These are phyloP conservation scores for Mantis religiosa DNA, from an alignment of 2,888 invertebrate genomes.

Conservation along the genomic window DNA sequence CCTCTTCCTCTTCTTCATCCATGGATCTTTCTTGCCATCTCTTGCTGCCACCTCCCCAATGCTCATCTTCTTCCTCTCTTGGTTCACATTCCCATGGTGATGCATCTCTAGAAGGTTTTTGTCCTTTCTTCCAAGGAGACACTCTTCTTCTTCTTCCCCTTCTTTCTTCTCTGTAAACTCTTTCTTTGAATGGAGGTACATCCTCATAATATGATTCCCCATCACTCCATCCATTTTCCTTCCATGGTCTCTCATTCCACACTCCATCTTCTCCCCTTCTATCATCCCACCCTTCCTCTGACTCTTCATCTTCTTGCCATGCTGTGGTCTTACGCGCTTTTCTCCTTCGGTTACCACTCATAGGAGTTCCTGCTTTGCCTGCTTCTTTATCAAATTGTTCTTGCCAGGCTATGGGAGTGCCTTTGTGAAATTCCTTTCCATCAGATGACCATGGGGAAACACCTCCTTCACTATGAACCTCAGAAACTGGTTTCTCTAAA, in stretches of 20 bases:
- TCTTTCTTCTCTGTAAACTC: slow-evolving; percentile 32
- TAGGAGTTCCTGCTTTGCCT: slow-evolving; percentile 37
- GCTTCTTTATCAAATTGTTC: slow-evolving; percentile 36
- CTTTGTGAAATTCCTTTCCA: slow-evolving; percentile 57
- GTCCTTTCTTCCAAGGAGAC: slow-evolving; percentile 45
- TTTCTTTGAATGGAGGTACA: slow-evolving; percentile 28
- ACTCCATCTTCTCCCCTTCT: slow-evolving; percentile 34
- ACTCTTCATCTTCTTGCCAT: slow-evolving; percentile 38
- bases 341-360: slow-evolving; percentile 41
- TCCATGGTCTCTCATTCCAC: slow-evolving; percentile 36
- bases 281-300: slow-evolving; percentile 38
- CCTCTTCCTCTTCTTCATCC: slow-evolving; percentile 40
- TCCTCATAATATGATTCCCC: slow-evolving; percentile 39
- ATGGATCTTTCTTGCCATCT: slow-evolving; percentile 36
- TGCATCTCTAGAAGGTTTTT: slow-evolving; percentile 64
- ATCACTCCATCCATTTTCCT: slow-evolving; percentile 40
- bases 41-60: slow-evolving; percentile 35
- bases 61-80: slow-evolving; percentile 39
- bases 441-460: slow-evolving; percentile 78
- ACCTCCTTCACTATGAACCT: slow-evolving; percentile 38
- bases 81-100: slow-evolving; percentile 78
- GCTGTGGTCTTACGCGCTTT: slow-evolving; percentile 33
- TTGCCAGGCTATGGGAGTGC: slow-evolving; percentile 48
- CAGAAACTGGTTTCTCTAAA: slow-evolving; percentile 40
- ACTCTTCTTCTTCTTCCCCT: slow-evolving; percentile 39